These are phyloP conservation scores for Therioaphis trifolii DNA, from an alignment of 2,888 invertebrate genomes.

Conservation along the genomic window DNA sequence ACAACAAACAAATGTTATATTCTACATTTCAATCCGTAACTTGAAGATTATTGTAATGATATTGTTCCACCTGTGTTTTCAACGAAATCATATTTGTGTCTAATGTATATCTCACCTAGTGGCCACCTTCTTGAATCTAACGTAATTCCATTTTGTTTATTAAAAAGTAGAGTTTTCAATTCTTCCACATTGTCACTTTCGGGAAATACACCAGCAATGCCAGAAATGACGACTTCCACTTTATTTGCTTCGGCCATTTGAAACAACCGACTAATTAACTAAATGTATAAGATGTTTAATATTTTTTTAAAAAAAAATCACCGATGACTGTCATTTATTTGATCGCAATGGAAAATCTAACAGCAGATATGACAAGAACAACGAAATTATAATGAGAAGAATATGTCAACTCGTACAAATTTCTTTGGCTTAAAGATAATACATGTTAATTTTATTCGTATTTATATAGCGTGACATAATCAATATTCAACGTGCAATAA, in stretches of 20 bases:
- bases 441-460: slow-evolving; percentile 46
- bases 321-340: neutral
- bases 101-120: slow-evolving; percentile 34
- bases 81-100: no score
- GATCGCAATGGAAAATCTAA: neutral
- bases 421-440: slow-evolving; percentile 27
- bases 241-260: slow-evolving; percentile 36
- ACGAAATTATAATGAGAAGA: neutral
- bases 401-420: neutral
- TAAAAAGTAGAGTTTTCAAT: slow-evolving; percentile 72
- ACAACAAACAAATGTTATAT: no score
- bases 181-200: slow-evolving; percentile 74
- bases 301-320: neutral
- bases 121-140: slow-evolving; percentile 62
- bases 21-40: no score
- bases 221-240: slow-evolving; percentile 69
- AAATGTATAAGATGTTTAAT: neutral
- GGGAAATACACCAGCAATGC: slow-evolving; percentile 73
- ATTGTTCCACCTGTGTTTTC: no score
- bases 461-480: neutral
- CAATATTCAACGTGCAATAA: slow-evolving; percentile 32
- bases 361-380: neutral
- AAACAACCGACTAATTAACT: neutral
- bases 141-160: slow-evolving; percentile 65
- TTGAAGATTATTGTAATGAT: no score